Evolutionary conservation across 2,113 vertebrate species (phyloP), one percentile per base, ranked within the genome.

Genomic region (Notarius quadriscutis): DNA sequence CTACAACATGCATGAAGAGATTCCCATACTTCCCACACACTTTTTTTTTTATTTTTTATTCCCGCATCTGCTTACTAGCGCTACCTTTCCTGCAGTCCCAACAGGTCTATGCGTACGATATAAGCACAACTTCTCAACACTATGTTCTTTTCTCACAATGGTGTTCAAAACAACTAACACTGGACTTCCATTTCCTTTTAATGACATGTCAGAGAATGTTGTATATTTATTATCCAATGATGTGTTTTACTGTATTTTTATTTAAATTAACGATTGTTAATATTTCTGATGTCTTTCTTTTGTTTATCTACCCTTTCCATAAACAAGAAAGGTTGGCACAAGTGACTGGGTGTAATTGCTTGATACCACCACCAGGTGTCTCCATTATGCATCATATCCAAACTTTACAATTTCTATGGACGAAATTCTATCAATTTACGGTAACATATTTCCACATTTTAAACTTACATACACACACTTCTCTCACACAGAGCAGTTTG

Each of bases 301-400:
- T 71, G 25, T 4, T 79, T 80, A 50, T 72, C 20, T 51, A 5
- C 7, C 34, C 18, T 74, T 81, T 80, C 50, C 14, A 62, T 65
- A 84, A 83, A 34, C 50, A 84, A 55, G 67, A 81, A 50, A 84
- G 77, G 74, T 65, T 69, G 81, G 62, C 11, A 63, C n/a, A 30
- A 34, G 4, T n/a, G n/a, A 69, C 12, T 62, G 57, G 51, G 58
- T 82, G 69, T 62, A 87, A 41, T 91, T 88, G 48, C 79, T 84
- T 71, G 8, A 75, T 48, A 41, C 1, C 48, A 41, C 87, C 89
- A 87, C 88, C 85, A 85, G 90, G 69, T 90, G 91, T 84, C 84
- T 53, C 58, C 82, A 80, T 79, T 69, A 63, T 69, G 57, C 80
- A 60, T 51, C 15, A n/a, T 86, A 11, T 30, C 8, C 50, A 86